Base-by-base conservation (phyloP, 2,797 vertebrate genomes). In the Syngnathus acus region DNA sequence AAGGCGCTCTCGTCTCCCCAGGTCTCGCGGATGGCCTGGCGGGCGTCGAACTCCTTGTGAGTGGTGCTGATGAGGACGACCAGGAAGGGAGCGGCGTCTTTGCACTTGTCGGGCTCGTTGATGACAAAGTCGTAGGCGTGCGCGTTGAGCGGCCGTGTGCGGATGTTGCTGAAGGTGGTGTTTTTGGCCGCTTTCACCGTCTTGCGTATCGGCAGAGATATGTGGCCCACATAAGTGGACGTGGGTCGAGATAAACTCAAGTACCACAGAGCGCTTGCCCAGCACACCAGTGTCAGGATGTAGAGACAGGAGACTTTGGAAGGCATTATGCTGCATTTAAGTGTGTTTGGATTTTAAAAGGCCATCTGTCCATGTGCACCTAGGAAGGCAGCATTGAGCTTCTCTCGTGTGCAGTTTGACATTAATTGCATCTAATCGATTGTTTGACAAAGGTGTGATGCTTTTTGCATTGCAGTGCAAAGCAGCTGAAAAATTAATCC, bases 281-380 rank as follows among this genome's bases (percentile, higher is more conserved):
- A 99, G 78, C 96, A 98, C 82, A 99, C 92, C 63, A 98, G 95
- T 40, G 96, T 99, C 92, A 99, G 82, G 78, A 98, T 82, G 32
- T 99, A 99, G 8, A 99, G 90, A 83, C 96, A 99, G 66, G 96
- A 99, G 71, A 97, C 95, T 82, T 98, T 99, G 68, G 95, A 98
- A 92, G 96, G 93, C 96, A 98, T 98, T 90, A 91, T 95, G 92
- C 88, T 86, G 86, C 84, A 84, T 88, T 88, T 85, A 91, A 81
- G 87, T 91, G 88, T 91, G 90, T 85, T 78, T 76, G 84, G 91
- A 91, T 75, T 83, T 77, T 32, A 32, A 88, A 82, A 74, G 82
- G 83, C 84, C 85, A 90, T 83, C 62, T 84, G 85, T 90, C 84
- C 75, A 83, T 90, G 81, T 90, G 85, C 26, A 72, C 86, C 82